phyloP scores from a whole-genome alignment of 2,797 vertebrate genomes.

The Ispidina lecontei region DNA sequence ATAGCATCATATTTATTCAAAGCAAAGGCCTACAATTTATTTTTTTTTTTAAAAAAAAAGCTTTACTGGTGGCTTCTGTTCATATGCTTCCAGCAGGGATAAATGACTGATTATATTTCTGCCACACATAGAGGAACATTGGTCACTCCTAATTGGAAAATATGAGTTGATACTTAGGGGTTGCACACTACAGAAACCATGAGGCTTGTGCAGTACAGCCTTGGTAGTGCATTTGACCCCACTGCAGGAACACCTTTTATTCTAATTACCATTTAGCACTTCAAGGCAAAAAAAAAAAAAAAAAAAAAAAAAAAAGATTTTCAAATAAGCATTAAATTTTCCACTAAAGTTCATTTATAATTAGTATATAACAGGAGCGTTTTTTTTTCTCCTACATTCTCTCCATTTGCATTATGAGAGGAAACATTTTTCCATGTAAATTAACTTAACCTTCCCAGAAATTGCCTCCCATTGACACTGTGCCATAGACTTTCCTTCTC shows the following conservation, averaged over 20 bases:
- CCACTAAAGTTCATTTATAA: constrained; percentile 57
- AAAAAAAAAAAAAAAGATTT: constrained; percentile 58
- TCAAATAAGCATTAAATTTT: constrained; percentile 68
- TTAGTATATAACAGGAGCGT: constrained; percentile 41
- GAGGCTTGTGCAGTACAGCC: background rate
- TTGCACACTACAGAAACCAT: constrained; percentile 18
- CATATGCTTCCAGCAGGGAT: constrained; percentile 45
- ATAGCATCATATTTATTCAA: background rate
- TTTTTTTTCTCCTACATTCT: constrained; percentile 25
- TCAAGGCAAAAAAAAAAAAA: constrained; percentile 59
- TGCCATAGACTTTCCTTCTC: background rate
- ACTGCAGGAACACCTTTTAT: constrained; percentile 65
- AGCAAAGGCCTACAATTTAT: constrained; percentile 1
- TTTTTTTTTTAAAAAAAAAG: background rate
- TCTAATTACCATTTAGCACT: constrained; percentile 60
- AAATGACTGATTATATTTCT: constrained; percentile 70
- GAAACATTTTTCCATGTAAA: constrained; percentile 16
- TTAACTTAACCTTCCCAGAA: constrained; percentile 9
- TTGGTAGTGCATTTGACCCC: constrained; percentile 48
- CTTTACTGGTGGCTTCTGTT: constrained; percentile 49
- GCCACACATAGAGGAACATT: constrained; percentile 48
- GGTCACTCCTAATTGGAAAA: constrained; percentile 71
- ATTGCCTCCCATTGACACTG: background rate
- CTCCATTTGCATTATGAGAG: constrained; percentile 35
- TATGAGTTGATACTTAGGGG: constrained; percentile 57